Base-by-base conservation (phyloP, 2,113 vertebrate species). In the Artemisiospiza belli region DNA sequence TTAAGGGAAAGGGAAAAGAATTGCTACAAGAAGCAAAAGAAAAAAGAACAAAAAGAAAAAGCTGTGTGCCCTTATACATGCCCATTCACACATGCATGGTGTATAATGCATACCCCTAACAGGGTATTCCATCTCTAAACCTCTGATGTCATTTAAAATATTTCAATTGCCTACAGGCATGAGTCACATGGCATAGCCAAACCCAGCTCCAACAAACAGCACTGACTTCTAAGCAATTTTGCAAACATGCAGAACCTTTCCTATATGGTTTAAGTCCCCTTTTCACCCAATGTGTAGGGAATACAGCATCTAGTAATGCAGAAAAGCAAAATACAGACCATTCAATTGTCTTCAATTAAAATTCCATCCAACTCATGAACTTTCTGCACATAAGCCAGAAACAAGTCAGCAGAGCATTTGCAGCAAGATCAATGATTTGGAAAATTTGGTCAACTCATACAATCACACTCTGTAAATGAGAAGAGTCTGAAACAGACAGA, bases 401-500 rank as follows among this genome's bases (percentile, higher is more conserved):
- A 83, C 23, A 84, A 93, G 63, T 15, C 70, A 89, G 62, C 78
- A 87, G 81, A 95, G 58, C 74, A 87, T 82, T 5, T 74, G 54
- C 74, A 61, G 67, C 3, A 14, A 78, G 90, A 69, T 54, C 91
- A 92, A 70, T 73, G 66, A 82, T 58, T 82, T 72, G 63, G 88
- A 94, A 96, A 96, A 90, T 86, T 37, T 93, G 83, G 88, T 87
- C 96, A 95, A 64, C 74, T 87, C 62, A 44, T 20, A 59, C 41
- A 69, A 57, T 85, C 10, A 0, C 11, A 37, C 12, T 68, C 49
- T 22, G 66, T 66, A 94, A 87, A 87, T 35, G 74, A 91, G 66
- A 80, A 83, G 68, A 89, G 58, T 20, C 49, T 84, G 69, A 70
- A 95, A 68, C 2, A 28, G 91, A 31, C 57, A 57, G 18, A 83